Evolutionary conservation across 1,140 invertebrate species (phyloP).

Genomic region (Camponotus vicinus): DNA sequence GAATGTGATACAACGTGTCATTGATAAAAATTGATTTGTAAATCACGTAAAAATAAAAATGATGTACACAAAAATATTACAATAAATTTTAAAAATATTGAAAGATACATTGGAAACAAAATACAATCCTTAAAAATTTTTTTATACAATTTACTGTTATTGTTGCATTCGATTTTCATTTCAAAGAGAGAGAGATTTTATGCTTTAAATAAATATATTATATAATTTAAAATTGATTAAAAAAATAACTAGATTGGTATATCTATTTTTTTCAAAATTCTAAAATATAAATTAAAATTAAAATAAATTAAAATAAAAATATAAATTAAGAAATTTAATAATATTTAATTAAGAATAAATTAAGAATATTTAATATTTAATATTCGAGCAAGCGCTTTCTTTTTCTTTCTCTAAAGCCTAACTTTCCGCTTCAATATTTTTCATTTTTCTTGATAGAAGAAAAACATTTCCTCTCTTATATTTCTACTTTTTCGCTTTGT

Average conservation of each 20-base stretch:
- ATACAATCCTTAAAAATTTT: too few relatives aligned
- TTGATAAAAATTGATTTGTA: background rate
- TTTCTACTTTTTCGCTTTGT: slow-evolving; percentile 2
- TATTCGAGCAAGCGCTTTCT: background rate
- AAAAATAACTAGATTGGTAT: background rate
- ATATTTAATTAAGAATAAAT: too few relatives aligned
- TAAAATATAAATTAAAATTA: too few relatives aligned
- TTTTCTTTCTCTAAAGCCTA: background rate
- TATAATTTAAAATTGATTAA: background rate
- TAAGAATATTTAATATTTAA: background rate
- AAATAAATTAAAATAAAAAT: too few relatives aligned
- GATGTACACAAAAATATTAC: background rate
- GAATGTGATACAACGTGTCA: too few relatives aligned
- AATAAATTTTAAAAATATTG: background rate
- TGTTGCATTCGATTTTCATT: background rate
- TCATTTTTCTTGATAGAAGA: background rate
- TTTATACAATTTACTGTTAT: background rate
- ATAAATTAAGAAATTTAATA: too few relatives aligned
- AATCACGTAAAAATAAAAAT: too few relatives aligned
- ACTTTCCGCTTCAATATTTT: slow-evolving; percentile 3
- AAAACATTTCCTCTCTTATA: background rate
- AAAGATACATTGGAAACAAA: background rate
- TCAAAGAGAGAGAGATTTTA: background rate
- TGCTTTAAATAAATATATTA: too few relatives aligned
- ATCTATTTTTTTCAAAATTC: background rate